Evolutionary conservation across 2,888 invertebrate genomes (phyloP).

Genomic region (Lepeophtheirus nordmannii): DNA sequence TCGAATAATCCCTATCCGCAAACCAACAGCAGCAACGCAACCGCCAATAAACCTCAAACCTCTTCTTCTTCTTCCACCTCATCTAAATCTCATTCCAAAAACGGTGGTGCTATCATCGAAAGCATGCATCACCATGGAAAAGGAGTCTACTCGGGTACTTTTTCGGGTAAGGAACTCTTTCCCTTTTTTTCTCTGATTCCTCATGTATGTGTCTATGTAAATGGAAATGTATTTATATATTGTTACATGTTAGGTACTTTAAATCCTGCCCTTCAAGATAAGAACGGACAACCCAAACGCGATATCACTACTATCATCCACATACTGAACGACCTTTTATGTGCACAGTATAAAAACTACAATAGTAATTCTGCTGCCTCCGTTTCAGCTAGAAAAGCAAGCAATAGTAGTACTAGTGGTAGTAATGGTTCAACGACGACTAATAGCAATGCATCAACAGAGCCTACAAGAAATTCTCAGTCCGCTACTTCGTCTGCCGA

Average conservation of each 20-base stretch:
- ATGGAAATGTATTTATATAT: no score
- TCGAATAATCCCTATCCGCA: neutral
- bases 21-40: neutral
- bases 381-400: neutral
- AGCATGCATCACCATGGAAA: slow-evolving; percentile 85
- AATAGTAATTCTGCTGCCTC: slow-evolving; percentile 17
- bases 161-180: slow-evolving; percentile 43
- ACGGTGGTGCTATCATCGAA: slow-evolving; percentile 63
- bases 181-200: neutral
- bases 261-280: slow-evolving; percentile 81
- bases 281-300: slow-evolving; percentile 72
- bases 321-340: slow-evolving; percentile 79
- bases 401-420: slow-evolving; percentile 18
- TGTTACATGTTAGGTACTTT: slow-evolving; percentile 48
- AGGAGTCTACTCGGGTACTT: slow-evolving; percentile 89
- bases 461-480: slow-evolving; percentile 22
- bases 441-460: slow-evolving; percentile 21
- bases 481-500: no score
- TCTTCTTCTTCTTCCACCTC: slow-evolving; percentile 5
- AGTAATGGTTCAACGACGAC: slow-evolving; percentile 25
- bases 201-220: neutral
- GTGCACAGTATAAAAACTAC: slow-evolving; percentile 48
- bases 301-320: slow-evolving; percentile 90
- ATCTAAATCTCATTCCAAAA: slow-evolving; percentile 12
- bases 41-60: neutral